A percentile compares a stretch with the other conserved stretches of the same genome.
phyloP scores from a whole-genome alignment of 2,797 vertebrate species.

The Semotilus atromaculatus region DNA sequence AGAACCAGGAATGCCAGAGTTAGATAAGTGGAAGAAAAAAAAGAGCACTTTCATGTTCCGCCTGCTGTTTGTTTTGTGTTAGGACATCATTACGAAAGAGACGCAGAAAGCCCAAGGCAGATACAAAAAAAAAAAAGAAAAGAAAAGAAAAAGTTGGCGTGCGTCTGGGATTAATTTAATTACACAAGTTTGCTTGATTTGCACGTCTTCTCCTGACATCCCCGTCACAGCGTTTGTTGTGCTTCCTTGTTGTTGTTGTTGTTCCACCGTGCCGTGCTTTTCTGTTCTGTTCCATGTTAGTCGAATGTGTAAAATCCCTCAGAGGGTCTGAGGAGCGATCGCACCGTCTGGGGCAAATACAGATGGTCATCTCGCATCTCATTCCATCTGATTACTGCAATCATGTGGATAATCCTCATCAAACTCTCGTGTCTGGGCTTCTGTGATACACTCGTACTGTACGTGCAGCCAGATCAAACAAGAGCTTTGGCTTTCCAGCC shows the following conservation, averaged over 20 bases:
- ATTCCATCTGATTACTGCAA: slow-evolving; percentile 71
- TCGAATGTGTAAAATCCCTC: slow-evolving; percentile 61
- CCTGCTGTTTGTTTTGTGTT: slow-evolving; percentile 51
- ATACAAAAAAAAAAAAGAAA: slow-evolving; percentile 37
- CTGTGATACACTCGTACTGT: slow-evolving; percentile 7
- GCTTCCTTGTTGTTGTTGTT: slow-evolving; percentile 39
- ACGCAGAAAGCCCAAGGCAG: slow-evolving; percentile 41
- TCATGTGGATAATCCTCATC: slow-evolving; percentile 73
- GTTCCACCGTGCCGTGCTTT: slow-evolving; percentile 19
- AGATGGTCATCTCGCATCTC: slow-evolving; percentile 69
- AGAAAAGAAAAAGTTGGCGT: slow-evolving; percentile 61
- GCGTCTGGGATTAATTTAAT: slow-evolving; percentile 70
- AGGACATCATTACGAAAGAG: slow-evolving; percentile 55
- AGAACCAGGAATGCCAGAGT: background rate
- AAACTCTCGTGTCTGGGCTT: slow-evolving; percentile 46
- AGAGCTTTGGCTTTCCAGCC: slow-evolving; percentile 54
- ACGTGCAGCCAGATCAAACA: slow-evolving; percentile 27
- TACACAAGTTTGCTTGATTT: slow-evolving; percentile 69
- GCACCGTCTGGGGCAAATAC: slow-evolving; percentile 59
- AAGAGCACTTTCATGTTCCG: slow-evolving; percentile 5
- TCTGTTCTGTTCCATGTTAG: slow-evolving; percentile 49
- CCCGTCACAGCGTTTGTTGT: slow-evolving; percentile 65
- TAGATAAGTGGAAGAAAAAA: slow-evolving; percentile 1
- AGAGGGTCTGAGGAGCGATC: slow-evolving; percentile 61
- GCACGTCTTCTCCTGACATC: slow-evolving; percentile 67